A percentile compares a stretch with the other conserved stretches of the same genome.
Evolutionary conservation across 2,113 vertebrate genomes (phyloP).

Genomic region (Phaethon lepturus): DNA sequence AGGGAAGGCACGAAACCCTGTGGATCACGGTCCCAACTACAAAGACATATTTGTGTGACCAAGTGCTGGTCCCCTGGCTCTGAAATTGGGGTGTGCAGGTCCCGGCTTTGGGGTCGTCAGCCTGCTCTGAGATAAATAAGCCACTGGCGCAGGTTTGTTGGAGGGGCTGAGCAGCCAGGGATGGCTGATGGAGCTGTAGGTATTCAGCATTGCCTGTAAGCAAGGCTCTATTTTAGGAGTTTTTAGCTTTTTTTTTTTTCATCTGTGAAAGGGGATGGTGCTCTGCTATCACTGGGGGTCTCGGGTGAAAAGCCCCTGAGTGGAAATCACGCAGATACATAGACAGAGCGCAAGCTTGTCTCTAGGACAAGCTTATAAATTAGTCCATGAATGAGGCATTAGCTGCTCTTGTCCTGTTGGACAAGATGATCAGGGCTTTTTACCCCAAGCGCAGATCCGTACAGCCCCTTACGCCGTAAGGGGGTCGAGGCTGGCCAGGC

Average conservation of each 20-base stretch:
- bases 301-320: background rate
- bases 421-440: background rate
- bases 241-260: background rate
- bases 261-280: background rate
- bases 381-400: background rate
- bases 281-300: too few relatives aligned
- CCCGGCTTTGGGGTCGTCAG: background rate
- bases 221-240: background rate
- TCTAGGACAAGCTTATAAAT: background rate
- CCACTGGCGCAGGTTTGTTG: background rate
- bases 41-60: fast-evolving
- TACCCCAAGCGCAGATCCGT: fast-evolving
- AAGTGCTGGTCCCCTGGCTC: background rate
- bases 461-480: fast-evolving
- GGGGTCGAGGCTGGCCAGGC: background rate
- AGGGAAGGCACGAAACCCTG: background rate
- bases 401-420: background rate
- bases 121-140: background rate
- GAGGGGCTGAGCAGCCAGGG: background rate
- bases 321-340: background rate
- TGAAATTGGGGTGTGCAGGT: background rate
- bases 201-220: background rate
- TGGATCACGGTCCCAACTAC: background rate
- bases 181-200: background rate
- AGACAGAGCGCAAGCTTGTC: background rate